A percentile compares a stretch with the other conserved stretches of the same genome.
phyloP scores from a whole-genome alignment of 2,113 vertebrate genomes.

The Hyla sarda region DNA sequence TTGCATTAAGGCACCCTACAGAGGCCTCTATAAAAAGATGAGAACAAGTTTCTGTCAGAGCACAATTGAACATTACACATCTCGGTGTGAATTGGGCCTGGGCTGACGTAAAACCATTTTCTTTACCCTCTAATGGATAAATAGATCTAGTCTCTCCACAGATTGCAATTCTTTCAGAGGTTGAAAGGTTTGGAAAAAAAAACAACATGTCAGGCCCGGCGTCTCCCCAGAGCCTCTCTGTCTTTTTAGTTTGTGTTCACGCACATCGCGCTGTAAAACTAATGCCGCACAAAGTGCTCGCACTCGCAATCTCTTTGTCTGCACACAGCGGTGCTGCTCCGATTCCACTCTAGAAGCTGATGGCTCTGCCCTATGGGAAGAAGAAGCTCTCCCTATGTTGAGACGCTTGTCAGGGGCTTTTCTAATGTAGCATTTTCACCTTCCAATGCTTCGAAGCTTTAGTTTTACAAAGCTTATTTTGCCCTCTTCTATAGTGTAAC shows the following conservation, averaged over 20 bases:
- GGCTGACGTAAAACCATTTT: slow-evolving; percentile 5
- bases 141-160: slow-evolving; percentile 33
- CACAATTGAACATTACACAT: slow-evolving; percentile 9
- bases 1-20: neutral
- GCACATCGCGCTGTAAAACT: slow-evolving; percentile 49
- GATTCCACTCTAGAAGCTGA: slow-evolving; percentile 32
- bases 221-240: slow-evolving; percentile 33
- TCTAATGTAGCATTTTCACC: slow-evolving; percentile 38
- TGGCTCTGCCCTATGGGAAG: slow-evolving; percentile 40
- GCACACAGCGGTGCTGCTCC: slow-evolving; percentile 43
- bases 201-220: slow-evolving; percentile 38
- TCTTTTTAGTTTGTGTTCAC: slow-evolving; percentile 48
- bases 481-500: neutral
- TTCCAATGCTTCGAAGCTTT: neutral
- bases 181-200: slow-evolving; percentile 47
- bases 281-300: slow-evolving; percentile 46
- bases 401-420: slow-evolving; percentile 52
- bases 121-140: slow-evolving; percentile 54
- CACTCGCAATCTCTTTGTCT: slow-evolving; percentile 53
- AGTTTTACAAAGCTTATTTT: neutral
- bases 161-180: slow-evolving; percentile 47
- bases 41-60: neutral
- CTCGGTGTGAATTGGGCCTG: neutral
- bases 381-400: slow-evolving; percentile 21
- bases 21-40: neutral